These are phyloP conservation scores for Cercopithecus petaurista DNA, from an alignment of 2,797 vertebrate genomes.

Conservation along the genomic window DNA sequence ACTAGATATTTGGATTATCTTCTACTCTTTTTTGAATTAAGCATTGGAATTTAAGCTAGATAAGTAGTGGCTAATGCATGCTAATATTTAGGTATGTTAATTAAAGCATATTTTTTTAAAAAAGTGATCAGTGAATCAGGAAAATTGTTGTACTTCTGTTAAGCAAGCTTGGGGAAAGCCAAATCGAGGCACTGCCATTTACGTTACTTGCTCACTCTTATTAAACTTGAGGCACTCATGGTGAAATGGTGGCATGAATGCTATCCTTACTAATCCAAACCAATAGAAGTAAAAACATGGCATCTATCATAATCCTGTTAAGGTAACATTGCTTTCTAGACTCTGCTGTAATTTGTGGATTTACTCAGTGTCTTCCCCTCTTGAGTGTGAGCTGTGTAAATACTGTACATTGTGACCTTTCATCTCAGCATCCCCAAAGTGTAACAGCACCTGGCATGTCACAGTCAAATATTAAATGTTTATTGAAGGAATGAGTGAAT, in stretches of 20 bases:
- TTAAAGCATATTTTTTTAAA: neutral
- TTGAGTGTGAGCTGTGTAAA: neutral
- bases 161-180: neutral
- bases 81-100: conserved; percentile 40
- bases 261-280: neutral
- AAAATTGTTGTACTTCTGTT: neutral
- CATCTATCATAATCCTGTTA: neutral
- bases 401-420: neutral
- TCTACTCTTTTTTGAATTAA: conserved; percentile 57
- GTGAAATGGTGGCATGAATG: neutral
- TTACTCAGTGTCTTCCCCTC: neutral
- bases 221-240: neutral
- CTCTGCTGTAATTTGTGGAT: neutral
- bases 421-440: neutral
- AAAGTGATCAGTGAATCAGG: neutral
- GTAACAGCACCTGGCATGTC: neutral
- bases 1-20: conserved; percentile 56
- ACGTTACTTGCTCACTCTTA: neutral
- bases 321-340: neutral
- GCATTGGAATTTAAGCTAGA: conserved; percentile 59
- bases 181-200: neutral
- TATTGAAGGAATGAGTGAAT: neutral
- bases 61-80: conserved; percentile 2
- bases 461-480: neutral
- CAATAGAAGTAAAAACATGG: neutral